A percentile compares a stretch with the other conserved stretches of the same genome.
These are phyloP conservation scores for Myxocyprinus asiaticus DNA, from an alignment of 2,113 vertebrate species.

Conservation along the genomic window DNA sequence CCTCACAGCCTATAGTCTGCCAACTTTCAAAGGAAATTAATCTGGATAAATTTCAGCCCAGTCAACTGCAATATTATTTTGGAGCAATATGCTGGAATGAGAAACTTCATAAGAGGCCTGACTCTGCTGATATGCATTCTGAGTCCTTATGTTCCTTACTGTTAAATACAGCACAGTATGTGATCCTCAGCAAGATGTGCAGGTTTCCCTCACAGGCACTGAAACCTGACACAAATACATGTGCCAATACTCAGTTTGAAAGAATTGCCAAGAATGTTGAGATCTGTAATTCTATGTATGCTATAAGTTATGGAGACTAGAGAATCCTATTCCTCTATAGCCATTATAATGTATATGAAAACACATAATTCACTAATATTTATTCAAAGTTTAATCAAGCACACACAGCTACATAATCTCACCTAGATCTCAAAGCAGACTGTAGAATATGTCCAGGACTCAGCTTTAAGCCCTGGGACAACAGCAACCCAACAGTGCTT, in stretches of 20 bases:
- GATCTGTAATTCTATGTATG: too few species aligned
- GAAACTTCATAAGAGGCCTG: slow-evolving; percentile 10
- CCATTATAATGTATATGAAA: not conserved
- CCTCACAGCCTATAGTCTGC: not conserved
- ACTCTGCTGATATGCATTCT: slow-evolving; percentile 28
- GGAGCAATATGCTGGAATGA: slow-evolving; percentile 11
- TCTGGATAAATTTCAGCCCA: slow-evolving; percentile 13
- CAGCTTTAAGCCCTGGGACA: not conserved
- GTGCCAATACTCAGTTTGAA: too few species aligned
- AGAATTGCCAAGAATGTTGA: too few species aligned
- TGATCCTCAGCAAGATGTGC: not conserved
- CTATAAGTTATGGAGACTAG: too few species aligned
- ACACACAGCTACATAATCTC: not conserved
- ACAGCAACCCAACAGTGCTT: not conserved
- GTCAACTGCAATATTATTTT: not conserved
- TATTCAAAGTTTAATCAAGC: not conserved
- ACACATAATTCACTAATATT: not conserved
- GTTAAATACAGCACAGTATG: not conserved
- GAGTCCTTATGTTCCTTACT: slow-evolving; percentile 12
- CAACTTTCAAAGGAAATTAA: not conserved
- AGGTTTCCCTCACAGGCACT: not conserved
- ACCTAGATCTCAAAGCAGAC: not conserved
- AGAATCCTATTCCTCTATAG: not conserved
- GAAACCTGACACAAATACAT: not conserved
- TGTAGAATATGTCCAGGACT: not conserved